phyloP scores from a whole-genome alignment of 2,113 vertebrate genomes.

The Fulmarus glacialis region DNA sequence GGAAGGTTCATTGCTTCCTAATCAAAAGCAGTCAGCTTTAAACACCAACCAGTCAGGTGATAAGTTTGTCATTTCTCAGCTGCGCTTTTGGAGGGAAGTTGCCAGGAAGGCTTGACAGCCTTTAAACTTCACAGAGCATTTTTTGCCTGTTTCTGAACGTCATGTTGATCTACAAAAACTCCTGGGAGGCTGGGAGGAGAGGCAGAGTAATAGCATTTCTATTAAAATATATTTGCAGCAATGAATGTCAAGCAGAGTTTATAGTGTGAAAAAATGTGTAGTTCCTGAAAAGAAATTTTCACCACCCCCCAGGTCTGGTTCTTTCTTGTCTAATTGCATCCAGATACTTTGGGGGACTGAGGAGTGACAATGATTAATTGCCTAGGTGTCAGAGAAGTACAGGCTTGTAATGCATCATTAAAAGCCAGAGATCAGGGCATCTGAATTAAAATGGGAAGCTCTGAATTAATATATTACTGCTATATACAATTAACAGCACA shows the following conservation, averaged over 20 bases:
- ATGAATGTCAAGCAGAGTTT: neutral
- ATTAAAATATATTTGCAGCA: constrained; percentile 32
- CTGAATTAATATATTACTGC: neutral
- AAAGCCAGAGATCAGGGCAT: constrained; percentile 22
- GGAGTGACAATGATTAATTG: constrained; percentile 56
- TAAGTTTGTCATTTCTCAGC: constrained; percentile 54
- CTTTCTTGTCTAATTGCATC: constrained; percentile 21
- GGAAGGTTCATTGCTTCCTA: constrained; percentile 47
- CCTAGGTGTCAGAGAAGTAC: constrained; percentile 7
- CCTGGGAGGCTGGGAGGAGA: neutral
- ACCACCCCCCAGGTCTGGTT: neutral
- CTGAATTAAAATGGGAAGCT: constrained; percentile 42
- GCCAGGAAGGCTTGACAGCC: constrained; percentile 41
- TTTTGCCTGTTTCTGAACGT: constrained; percentile 15
- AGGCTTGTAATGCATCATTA: constrained; percentile 49
- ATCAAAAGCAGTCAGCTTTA: constrained; percentile 61
- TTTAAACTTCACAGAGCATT: constrained; percentile 37
- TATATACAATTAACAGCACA: constrained; percentile 16
- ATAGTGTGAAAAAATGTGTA: neutral
- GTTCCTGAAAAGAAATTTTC: constrained; percentile 22
- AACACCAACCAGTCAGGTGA: constrained; percentile 60
- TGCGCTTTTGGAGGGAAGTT: constrained; percentile 24
- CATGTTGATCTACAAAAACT: neutral
- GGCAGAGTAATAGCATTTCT: neutral
- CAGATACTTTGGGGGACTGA: neutral